Evolutionary conservation across 2,888 invertebrate genomes (phyloP).

Genomic region (Cephalotes varians): DNA sequence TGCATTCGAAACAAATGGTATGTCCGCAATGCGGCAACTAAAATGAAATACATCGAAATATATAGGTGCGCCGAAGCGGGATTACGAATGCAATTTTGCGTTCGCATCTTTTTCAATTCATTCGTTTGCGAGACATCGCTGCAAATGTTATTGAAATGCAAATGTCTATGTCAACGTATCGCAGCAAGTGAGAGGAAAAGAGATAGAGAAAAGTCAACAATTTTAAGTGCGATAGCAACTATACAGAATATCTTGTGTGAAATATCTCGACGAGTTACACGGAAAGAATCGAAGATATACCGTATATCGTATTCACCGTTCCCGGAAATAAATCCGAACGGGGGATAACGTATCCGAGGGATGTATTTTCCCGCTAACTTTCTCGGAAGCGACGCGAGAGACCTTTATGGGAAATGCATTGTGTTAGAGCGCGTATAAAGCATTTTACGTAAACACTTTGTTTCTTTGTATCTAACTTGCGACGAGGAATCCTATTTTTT

Average conservation of each 20-base stretch:
- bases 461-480: neutral
- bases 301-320: neutral
- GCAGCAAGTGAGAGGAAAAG: neutral
- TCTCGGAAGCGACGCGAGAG: neutral
- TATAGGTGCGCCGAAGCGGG: neutral
- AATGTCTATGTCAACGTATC: slow-evolving; percentile 2
- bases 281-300: slow-evolving; percentile 28
- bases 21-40: neutral
- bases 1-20: neutral
- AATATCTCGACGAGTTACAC: neutral
- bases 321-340: slow-evolving; percentile 32
- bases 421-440: neutral
- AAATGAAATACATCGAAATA: neutral
- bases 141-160: slow-evolving; percentile 20
- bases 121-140: neutral
- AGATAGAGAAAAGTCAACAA: neutral
- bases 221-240: neutral
- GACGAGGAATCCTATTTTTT: neutral
- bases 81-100: slow-evolving; percentile 12
- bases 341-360: slow-evolving; percentile 20
- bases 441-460: neutral
- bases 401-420: neutral
- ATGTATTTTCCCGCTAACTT: slow-evolving; percentile 37
- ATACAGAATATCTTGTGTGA: neutral
- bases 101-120: neutral